Evolutionary conservation across 2,113 vertebrate species (phyloP).

Genomic region (Corapipo altera): DNA sequence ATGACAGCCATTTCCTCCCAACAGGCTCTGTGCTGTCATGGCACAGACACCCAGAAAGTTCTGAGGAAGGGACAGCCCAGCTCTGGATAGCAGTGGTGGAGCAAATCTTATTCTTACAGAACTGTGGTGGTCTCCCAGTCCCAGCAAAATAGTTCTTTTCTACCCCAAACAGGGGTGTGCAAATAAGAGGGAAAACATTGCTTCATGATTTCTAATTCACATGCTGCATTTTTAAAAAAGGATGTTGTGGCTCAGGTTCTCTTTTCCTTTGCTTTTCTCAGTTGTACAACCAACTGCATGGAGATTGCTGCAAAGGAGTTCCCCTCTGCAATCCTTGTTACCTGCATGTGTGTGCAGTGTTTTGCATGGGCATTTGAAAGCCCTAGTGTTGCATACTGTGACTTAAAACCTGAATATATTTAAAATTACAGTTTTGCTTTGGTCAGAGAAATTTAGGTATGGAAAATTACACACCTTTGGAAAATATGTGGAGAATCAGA

Average conservation of each 20-base stretch:
- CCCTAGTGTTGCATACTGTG: not conserved
- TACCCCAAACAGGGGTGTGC: not conserved
- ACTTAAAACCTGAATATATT: not conserved
- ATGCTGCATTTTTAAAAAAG: not conserved
- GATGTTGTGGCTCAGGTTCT: not conserved
- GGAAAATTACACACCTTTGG: not conserved
- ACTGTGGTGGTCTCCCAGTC: not conserved
- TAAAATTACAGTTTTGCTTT: not conserved
- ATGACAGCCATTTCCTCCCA: not conserved
- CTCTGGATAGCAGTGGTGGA: not conserved
- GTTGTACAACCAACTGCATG: not conserved
- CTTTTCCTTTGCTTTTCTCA: not conserved
- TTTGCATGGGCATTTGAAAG: not conserved
- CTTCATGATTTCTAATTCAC: not conserved
- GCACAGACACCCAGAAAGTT: not conserved
- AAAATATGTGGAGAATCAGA: not conserved
- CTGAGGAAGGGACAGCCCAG: not conserved
- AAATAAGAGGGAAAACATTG: not conserved
- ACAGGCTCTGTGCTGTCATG: not conserved
- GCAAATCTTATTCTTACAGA: not conserved
- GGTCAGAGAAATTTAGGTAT: not conserved
- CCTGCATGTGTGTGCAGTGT: not conserved
- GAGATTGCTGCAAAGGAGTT: not conserved
- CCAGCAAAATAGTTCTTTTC: not conserved
- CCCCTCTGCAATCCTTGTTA: not conserved